Evolutionary conservation across 2,113 vertebrate genomes (phyloP), one percentile per base, ranked within the genome.

Genomic region (Microtus ochrogaster): DNA sequence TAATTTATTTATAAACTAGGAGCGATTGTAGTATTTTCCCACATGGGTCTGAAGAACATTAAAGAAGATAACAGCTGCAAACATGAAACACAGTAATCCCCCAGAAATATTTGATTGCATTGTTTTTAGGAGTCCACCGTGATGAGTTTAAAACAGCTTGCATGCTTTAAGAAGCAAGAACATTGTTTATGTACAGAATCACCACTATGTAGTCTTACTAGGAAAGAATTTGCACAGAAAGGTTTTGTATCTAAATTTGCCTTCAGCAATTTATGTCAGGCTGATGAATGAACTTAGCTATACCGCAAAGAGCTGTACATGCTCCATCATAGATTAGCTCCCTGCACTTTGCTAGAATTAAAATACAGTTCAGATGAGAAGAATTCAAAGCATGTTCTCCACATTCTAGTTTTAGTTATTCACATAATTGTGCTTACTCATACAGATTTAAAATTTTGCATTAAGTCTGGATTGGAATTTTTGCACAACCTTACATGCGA

Each of bases 381-480:
- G 73, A 85, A 47, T 66, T 30, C 33, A 70, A 26, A 65, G 36
- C 30, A 79, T 22, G 78, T 70, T 92, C 11, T 6, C 33, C 7
- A 88, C 12, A 77, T n/a, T 89, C 2, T 39, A 9, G 39, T 83
- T 91, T 94, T 55, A 49, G 61, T 91, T 78, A 55, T 86, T 95
- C 21, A 47, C 4, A 63, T 61, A 55, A 39, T 4, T 55, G 7
- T 86, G 30, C 39, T 78, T 33, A 58, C 78, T 91, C 11, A 4
- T 82, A 41, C 9, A 76, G 52, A 72, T 52, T 90, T 63, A 63
- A n/a, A 70, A 24, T 2, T 28, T 81, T 90, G 73, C 22, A 41
- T 36, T 39, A 30, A 66, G 63, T 7, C 16, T 90, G 63, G 11
- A 21, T 19, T 61, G 41, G 63, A 47, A 47, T 87, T 82, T 88